Percentiles rank a stretch among this genome's conserved stretches.
Evolutionary conservation across 2,888 invertebrate species (phyloP).

Genomic region (Epirrhoe alternata): DNA sequence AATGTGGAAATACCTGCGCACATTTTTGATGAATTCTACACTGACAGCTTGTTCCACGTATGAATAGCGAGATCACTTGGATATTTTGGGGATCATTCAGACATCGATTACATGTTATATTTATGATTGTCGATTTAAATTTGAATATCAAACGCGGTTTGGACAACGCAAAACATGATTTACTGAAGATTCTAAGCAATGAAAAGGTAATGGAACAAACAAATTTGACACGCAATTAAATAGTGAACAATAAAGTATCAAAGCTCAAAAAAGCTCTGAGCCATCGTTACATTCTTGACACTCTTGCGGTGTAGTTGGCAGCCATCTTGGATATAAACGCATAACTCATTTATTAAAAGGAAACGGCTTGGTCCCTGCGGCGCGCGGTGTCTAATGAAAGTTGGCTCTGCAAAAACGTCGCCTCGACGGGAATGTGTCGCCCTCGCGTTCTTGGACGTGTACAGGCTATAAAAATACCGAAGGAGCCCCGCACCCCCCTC

Average conservation of each 20-base stretch:
- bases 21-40: conserved; percentile 66
- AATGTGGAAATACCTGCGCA: conserved; percentile 66
- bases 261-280: conserved; percentile 51
- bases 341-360: conserved; percentile 83
- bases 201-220: conserved; percentile 41
- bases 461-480: conserved; percentile 83
- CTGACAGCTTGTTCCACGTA: conserved; percentile 55
- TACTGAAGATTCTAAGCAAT: conserved; percentile 2
- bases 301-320: conserved; percentile 64
- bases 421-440: conserved; percentile 81
- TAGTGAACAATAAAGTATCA: conserved; percentile 24
- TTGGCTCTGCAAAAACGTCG: conserved; percentile 81
- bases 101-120: conserved; percentile 23
- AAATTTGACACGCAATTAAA: conserved; percentile 40
- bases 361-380: conserved; percentile 74
- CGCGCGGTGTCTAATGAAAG: conserved; percentile 80
- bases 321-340: conserved; percentile 80
- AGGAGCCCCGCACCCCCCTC: conserved; percentile 65
- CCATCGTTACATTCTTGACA: conserved; percentile 71
- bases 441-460: conserved; percentile 78
- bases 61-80: conserved; percentile 31
- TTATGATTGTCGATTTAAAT: conserved; percentile 13
- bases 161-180: neutral
- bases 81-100: conserved; percentile 25
- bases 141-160: neutral